Conservation (phyloP, 2,113 vertebrate genomes). For the Sapajus apella region DNA sequence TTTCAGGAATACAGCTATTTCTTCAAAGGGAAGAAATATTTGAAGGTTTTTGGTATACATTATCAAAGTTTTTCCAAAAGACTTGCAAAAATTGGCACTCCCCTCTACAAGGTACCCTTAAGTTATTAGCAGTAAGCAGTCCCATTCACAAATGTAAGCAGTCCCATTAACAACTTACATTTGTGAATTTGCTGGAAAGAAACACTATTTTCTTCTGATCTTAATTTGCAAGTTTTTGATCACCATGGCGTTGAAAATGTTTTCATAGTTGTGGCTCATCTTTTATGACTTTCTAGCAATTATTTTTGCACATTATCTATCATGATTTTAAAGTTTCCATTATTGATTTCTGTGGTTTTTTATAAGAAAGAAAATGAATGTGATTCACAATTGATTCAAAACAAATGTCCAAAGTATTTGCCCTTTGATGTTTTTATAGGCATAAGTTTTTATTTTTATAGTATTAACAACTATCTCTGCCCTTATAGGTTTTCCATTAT, state of each 20-base stretch:
- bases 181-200: neutral
- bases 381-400: neutral
- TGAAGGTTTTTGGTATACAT: neutral
- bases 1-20: neutral
- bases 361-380: neutral
- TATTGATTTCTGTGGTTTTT: neutral
- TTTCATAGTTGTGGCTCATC: neutral
- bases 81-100: neutral
- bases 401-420: neutral
- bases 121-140: neutral
- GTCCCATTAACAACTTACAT: neutral
- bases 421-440: neutral
- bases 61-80: neutral
- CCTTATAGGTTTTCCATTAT: neutral
- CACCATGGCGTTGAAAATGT: neutral
- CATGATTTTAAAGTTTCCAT: neutral
- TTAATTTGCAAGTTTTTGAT: neutral
- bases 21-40: neutral
- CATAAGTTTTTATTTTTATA: neutral
- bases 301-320: neutral
- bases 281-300: slow-evolving; percentile 11
- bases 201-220: neutral
- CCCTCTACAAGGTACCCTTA: neutral
- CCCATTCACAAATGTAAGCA: neutral
- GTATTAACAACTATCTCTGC: neutral